These are phyloP conservation scores for Nesogale talazaci DNA, from an alignment of 2,113 vertebrate genomes.

Conservation along the genomic window DNA sequence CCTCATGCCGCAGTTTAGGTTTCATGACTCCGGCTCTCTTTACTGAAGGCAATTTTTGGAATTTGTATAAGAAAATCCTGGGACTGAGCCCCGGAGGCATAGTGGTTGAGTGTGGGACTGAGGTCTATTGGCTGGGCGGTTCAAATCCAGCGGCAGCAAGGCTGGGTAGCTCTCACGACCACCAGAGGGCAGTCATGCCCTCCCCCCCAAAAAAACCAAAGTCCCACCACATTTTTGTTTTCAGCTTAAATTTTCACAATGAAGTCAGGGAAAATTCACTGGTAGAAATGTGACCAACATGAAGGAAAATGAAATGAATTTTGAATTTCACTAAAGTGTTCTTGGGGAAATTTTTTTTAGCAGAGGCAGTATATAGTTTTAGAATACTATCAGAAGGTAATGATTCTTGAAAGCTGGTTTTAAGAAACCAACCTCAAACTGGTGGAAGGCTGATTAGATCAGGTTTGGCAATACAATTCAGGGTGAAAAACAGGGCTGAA, in stretches of 20 bases:
- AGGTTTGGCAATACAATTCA: background rate
- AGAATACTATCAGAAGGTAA: background rate
- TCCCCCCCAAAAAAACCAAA: too few relatives aligned
- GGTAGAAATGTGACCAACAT: background rate
- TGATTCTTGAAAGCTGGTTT: background rate
- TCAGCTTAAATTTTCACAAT: background rate
- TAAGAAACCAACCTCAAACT: background rate
- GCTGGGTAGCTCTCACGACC: too few relatives aligned
- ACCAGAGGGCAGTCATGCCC: too few relatives aligned
- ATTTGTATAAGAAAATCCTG: background rate
- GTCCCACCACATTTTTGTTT: slow-evolving; percentile 3
- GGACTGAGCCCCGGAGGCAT: too few relatives aligned
- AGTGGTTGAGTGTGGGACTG: too few relatives aligned
- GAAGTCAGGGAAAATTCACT: background rate
- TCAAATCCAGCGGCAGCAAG: too few relatives aligned
- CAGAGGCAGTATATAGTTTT: background rate
- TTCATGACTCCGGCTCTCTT: background rate
- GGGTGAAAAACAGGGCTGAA: background rate
- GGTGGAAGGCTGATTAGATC: background rate
- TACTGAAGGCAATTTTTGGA: background rate
- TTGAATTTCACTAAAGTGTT: slow-evolving; percentile 1
- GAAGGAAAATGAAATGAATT: background rate
- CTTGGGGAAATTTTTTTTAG: background rate
- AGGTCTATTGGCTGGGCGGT: too few relatives aligned
- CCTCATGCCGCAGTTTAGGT: background rate